Evolutionary conservation across 2,113 vertebrate species (phyloP).

Genomic region (Alouatta palliata): DNA sequence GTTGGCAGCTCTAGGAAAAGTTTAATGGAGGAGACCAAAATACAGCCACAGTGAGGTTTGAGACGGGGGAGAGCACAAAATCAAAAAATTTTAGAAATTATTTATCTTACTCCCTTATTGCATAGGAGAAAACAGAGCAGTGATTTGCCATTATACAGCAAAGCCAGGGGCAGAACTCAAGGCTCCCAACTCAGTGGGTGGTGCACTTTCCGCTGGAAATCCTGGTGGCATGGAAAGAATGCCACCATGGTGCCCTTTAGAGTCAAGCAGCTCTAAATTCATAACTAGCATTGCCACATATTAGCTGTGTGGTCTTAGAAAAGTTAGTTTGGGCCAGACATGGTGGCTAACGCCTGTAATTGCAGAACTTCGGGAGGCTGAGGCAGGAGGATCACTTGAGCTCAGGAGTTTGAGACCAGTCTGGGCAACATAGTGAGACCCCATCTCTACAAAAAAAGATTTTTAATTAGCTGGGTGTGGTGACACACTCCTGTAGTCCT

Average conservation of each 20-base stretch:
- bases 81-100: neutral
- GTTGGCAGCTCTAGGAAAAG: neutral
- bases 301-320: neutral
- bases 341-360: too few species aligned
- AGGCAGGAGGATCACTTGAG: too few species aligned
- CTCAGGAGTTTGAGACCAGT: too few species aligned
- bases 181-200: fast-evolving
- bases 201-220: neutral
- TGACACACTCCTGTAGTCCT: too few species aligned
- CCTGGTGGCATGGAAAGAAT: neutral
- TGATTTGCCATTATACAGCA: neutral
- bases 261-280: neutral
- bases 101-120: neutral
- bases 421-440: too few species aligned
- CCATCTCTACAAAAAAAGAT: too few species aligned
- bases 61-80: neutral
- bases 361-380: too few species aligned
- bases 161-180: neutral
- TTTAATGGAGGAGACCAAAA: neutral
- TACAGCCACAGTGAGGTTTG: neutral
- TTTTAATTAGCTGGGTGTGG: too few species aligned
- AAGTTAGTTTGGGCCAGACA: neutral
- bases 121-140: neutral
- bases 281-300: neutral
- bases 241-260: neutral